These are phyloP conservation scores for Pemphredon lugubris DNA, from an alignment of 2,888 invertebrate species.

Conservation along the genomic window DNA sequence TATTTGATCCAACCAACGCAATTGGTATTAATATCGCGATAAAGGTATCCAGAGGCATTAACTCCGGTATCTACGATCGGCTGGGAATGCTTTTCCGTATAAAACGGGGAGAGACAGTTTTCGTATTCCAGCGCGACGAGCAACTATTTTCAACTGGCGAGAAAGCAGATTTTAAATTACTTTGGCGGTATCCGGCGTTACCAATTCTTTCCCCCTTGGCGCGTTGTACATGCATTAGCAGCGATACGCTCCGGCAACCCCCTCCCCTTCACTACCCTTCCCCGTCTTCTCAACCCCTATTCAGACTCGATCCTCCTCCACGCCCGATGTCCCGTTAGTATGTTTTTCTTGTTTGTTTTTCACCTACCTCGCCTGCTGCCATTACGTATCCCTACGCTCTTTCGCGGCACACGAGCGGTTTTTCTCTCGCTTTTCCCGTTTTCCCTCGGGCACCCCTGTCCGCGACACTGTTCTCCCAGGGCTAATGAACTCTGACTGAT, in stretches of 20 bases:
- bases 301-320: neutral
- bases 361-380: neutral
- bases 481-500: conserved; percentile 49
- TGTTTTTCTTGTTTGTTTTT: conserved; percentile 41
- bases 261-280: conserved; percentile 10
- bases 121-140: neutral
- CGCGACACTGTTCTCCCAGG: conserved; percentile 24
- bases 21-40: no score
- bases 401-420: conserved; percentile 12
- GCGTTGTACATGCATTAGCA: conserved; percentile 58
- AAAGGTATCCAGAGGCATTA: no score
- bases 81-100: neutral
- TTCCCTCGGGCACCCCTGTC: conserved; percentile 4
- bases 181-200: conserved; percentile 22
- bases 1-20: no score
- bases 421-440: conserved; percentile 20
- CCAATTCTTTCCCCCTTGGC: conserved; percentile 45
- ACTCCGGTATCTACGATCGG: no score
- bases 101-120: neutral
- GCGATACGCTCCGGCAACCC: conserved; percentile 39
- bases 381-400: conserved; percentile 35
- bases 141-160: neutral
- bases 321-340: conserved; percentile 14
- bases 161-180: conserved; percentile 42
- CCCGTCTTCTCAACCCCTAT: neutral